Conservation (phyloP, 2,113 vertebrate genomes). For the Chloebia gouldiae region DNA sequence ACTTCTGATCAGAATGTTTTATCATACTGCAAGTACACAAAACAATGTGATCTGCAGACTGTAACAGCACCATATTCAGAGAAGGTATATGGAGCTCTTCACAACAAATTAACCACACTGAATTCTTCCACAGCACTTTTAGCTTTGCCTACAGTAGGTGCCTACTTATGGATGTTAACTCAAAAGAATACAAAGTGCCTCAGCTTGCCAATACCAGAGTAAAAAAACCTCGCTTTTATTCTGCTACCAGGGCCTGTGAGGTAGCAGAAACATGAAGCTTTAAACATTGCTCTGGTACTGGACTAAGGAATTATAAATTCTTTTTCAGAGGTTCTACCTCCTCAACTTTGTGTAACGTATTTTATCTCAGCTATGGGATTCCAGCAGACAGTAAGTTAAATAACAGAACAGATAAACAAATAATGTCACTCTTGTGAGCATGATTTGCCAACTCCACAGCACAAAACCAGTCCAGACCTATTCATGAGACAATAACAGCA, state of each 20-base stretch:
- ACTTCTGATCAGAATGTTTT: neutral
- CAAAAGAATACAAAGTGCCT: neutral
- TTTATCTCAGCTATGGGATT: constrained; percentile 68
- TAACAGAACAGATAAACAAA: neutral
- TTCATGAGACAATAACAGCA: neutral
- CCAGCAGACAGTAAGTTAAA: neutral
- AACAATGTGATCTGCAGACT: neutral
- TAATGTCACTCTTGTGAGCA: neutral
- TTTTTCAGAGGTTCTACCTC: neutral
- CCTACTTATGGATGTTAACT: accelerated
- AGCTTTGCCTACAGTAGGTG: neutral
- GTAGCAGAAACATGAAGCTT: accelerated
- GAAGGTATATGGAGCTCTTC: neutral
- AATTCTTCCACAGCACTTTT: neutral
- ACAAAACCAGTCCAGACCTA: neutral
- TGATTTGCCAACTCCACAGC: neutral
- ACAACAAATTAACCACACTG: accelerated
- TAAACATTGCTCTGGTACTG: neutral
- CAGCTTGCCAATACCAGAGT: neutral
- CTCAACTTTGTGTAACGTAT: accelerated
- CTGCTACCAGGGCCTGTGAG: neutral
- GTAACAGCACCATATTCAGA: neutral
- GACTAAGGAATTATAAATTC: neutral
- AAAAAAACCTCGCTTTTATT: neutral
- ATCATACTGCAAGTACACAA: neutral